These are phyloP conservation scores for Drosophila prolongata DNA, from an alignment of 2,888 invertebrate genomes.

Conservation along the genomic window DNA sequence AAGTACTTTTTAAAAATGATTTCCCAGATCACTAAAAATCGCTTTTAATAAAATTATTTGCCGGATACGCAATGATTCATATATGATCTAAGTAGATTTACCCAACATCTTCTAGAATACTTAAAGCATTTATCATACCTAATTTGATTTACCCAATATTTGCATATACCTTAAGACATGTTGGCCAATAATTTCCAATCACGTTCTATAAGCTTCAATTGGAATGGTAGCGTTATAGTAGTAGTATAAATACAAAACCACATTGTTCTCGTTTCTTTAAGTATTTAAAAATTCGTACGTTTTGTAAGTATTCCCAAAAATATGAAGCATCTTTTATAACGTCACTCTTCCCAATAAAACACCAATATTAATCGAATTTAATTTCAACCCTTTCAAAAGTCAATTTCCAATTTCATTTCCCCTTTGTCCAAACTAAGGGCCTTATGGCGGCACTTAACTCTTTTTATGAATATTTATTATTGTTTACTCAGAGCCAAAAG, in stretches of 20 bases:
- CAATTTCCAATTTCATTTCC: slow-evolving; percentile 18
- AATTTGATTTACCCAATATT: too few relatives aligned
- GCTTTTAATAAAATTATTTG: neutral
- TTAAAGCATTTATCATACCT: neutral
- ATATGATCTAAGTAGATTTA: neutral
- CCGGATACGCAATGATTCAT: neutral
- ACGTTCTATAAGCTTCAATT: too few relatives aligned
- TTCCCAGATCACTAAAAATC: neutral
- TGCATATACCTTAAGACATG: too few relatives aligned
- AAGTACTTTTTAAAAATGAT: neutral
- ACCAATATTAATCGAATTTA: slow-evolving; percentile 13
- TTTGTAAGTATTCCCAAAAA: too few relatives aligned
- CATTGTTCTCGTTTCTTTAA: too few relatives aligned
- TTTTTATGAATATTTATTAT: slow-evolving; percentile 63
- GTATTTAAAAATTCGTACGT: too few relatives aligned
- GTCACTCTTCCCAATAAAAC: neutral
- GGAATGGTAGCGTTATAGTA: too few relatives aligned
- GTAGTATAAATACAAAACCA: too few relatives aligned
- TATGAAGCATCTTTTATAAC: too few relatives aligned
- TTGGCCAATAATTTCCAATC: too few relatives aligned
- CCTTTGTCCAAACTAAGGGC: slow-evolving; percentile 43
- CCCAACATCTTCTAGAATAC: neutral
- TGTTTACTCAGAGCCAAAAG: slow-evolving; percentile 27
- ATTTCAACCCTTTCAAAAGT: slow-evolving; percentile 27
- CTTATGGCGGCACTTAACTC: slow-evolving; percentile 58